Conservation (phyloP, 2,888 invertebrate species). For the Dolichopus griseipennis region DNA sequence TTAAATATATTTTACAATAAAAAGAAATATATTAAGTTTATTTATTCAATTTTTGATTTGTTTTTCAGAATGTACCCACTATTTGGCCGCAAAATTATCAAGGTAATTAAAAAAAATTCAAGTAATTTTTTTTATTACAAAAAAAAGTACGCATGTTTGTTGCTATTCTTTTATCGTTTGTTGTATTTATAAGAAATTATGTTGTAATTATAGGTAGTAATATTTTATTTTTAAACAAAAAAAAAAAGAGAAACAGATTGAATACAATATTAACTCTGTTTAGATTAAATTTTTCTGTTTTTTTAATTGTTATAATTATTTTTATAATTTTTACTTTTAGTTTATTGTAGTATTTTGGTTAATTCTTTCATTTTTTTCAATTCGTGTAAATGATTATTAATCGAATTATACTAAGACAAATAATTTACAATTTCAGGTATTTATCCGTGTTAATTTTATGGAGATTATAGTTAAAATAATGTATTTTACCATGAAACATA, state of each 20-base stretch:
- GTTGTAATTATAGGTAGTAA: neutral
- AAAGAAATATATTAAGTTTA: no score
- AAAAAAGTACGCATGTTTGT: neutral
- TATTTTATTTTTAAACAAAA: neutral
- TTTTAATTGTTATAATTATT: neutral
- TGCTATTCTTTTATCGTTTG: no score
- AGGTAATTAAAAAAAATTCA: slow-evolving; percentile 36
- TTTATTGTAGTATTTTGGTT: neutral
- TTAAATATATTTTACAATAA: neutral
- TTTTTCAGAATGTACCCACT: slow-evolving; percentile 43
- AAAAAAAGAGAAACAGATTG: neutral
- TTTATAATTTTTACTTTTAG: no score
- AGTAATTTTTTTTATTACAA: neutral
- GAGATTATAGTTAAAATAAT: slow-evolving; percentile 22
- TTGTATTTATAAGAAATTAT: no score
- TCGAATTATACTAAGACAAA: slow-evolving; percentile 17
- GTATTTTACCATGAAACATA: slow-evolving; percentile 9
- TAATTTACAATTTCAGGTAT: slow-evolving; percentile 39
- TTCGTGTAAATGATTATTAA: neutral
- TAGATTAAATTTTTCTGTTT: neutral
- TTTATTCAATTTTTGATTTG: slow-evolving; percentile 11
- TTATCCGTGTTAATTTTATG: slow-evolving; percentile 45
- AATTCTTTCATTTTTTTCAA: neutral
- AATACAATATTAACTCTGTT: neutral
- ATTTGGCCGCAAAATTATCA: slow-evolving; percentile 46